Evolutionary conservation across 2,888 invertebrate species (phyloP).

Genomic region (Drepanosiphum platanoidis): DNA sequence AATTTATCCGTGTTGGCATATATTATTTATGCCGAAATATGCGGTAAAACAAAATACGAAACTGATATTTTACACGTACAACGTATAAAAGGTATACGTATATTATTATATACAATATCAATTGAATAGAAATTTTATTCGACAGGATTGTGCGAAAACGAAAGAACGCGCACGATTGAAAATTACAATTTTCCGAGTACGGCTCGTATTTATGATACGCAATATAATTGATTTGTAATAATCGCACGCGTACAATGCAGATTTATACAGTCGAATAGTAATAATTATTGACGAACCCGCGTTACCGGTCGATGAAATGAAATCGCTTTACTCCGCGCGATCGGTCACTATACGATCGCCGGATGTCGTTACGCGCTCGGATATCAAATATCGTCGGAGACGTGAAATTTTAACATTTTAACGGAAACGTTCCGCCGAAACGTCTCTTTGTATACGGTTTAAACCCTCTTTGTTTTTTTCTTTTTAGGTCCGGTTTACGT

Average conservation of each 20-base stretch:
- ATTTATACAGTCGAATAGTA: no score
- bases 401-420: neutral
- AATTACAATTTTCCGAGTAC: no score
- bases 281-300: no score
- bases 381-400: no score
- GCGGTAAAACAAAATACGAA: neutral
- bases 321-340: neutral
- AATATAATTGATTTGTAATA: no score
- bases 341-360: no score
- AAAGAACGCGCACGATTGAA: no score
- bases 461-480: no score
- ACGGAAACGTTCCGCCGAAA: neutral
- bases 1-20: neutral
- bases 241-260: no score
- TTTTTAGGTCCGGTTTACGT: neutral
- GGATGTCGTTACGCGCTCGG: no score
- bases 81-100: neutral
- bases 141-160: no score
- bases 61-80: neutral
- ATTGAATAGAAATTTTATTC: neutral
- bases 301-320: no score
- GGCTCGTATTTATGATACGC: neutral
- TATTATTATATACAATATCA: neutral
- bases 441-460: neutral
- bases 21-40: neutral